Conservation (phyloP, 2,113 vertebrate species). For the Peromyscus polionotus region DNA sequence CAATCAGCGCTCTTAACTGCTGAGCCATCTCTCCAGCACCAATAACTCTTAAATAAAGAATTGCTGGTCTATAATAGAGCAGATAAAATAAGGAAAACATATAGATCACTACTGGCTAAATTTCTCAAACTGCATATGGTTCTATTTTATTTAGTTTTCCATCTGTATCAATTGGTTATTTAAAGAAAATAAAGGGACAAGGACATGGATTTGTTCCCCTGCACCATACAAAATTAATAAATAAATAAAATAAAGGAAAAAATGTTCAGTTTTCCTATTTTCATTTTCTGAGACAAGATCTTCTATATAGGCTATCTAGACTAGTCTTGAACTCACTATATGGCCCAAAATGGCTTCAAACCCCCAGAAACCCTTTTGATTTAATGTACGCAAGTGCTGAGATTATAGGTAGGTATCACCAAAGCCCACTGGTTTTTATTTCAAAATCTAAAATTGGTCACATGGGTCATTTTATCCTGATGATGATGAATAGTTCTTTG, state of each 20-base stretch:
- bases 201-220: not conserved
- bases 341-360: not conserved
- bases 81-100: not conserved
- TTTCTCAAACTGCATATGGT: conserved; percentile 23
- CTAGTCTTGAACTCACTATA: not conserved
- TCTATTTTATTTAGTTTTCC: conserved; percentile 50
- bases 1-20: too few species aligned
- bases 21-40: too few species aligned
- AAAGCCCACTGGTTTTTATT: conserved; percentile 8
- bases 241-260: not conserved
- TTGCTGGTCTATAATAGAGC: not conserved
- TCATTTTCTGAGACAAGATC: not conserved
- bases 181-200: not conserved
- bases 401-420: not conserved
- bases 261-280: not conserved
- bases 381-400: not conserved
- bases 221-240: not conserved
- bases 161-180: conserved; percentile 11
- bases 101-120: not conserved
- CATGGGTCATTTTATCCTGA: conserved; percentile 21
- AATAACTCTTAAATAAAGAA: not conserved
- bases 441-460: conserved; percentile 44
- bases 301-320: not conserved
- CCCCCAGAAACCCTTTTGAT: not conserved
- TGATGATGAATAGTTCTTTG: not conserved